A percentile compares a stretch with the other conserved stretches of the same genome.
phyloP scores from a whole-genome alignment of 2,888 invertebrate genomes.

The Drosophila setosimentum region DNA sequence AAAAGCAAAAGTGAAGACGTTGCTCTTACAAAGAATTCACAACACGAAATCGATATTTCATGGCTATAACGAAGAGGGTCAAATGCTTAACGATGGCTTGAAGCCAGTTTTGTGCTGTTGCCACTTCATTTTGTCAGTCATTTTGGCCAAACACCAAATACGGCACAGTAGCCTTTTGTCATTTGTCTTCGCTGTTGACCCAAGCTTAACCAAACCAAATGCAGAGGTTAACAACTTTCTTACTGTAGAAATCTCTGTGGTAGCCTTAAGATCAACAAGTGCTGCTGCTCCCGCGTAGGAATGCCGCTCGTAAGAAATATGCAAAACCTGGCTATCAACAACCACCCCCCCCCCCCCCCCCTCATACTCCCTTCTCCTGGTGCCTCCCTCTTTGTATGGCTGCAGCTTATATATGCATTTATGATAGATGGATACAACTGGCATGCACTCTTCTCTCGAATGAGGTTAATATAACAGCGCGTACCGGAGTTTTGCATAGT shows the following conservation, averaged over 20 bases:
- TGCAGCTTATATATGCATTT: slow-evolving; percentile 10
- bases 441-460: slow-evolving; percentile 45
- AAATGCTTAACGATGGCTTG: slow-evolving; percentile 12
- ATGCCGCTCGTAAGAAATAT: slow-evolving; percentile 56
- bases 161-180: slow-evolving; percentile 77
- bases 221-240: slow-evolving; percentile 76
- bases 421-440: slow-evolving; percentile 26
- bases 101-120: slow-evolving; percentile 21
- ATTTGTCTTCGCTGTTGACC: slow-evolving; percentile 66
- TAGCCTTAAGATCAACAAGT: slow-evolving; percentile 50
- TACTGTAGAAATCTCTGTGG: slow-evolving; percentile 64
- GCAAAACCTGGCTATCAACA: slow-evolving; percentile 20
- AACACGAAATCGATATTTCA: slow-evolving; percentile 59
- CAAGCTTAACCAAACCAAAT: slow-evolving; percentile 2
- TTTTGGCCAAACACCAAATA: slow-evolving; percentile 34
- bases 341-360: neutral
- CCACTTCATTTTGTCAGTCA: slow-evolving; percentile 29
- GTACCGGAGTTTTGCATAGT: slow-evolving; percentile 64
- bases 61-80: slow-evolving; percentile 61
- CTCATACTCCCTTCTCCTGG: neutral
- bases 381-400: neutral
- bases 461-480: slow-evolving; percentile 76
- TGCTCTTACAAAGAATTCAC: slow-evolving; percentile 55
- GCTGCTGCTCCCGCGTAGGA: slow-evolving; percentile 33
- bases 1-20: slow-evolving; percentile 72